Evolutionary conservation across 2,113 vertebrate genomes (phyloP).

Genomic region (Chionis minor): DNA sequence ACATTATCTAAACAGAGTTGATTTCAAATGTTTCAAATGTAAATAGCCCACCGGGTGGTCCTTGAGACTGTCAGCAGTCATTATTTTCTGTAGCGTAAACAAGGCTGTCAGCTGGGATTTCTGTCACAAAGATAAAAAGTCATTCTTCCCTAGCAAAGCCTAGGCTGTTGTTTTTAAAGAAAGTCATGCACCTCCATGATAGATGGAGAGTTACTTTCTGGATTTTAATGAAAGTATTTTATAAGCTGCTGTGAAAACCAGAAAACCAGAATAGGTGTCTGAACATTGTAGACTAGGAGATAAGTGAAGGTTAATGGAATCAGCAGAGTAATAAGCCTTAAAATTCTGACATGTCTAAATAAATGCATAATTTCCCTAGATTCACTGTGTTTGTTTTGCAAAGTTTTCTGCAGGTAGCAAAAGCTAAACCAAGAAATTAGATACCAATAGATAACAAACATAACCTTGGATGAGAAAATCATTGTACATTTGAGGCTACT

Average conservation of each 20-base stretch:
- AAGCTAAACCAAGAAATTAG: not conserved
- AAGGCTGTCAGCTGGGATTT: constrained; percentile 69
- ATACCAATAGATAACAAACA: not conserved
- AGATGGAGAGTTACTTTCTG: not conserved
- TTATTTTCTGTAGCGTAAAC: constrained; percentile 62
- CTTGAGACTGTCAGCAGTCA: constrained; percentile 62
- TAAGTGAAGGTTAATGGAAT: not conserved
- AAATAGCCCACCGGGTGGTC: constrained; percentile 70
- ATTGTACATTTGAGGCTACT: not conserved
- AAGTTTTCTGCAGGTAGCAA: not conserved
- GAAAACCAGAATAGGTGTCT: not conserved
- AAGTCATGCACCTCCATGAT: not conserved
- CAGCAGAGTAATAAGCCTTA: not conserved
- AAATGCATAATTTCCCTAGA: not conserved
- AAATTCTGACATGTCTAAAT: not conserved
- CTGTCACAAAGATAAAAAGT: constrained; percentile 46
- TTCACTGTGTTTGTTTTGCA: not conserved
- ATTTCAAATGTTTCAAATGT: constrained; percentile 64
- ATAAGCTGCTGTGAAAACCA: not conserved
- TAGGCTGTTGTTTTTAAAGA: constrained; percentile 26
- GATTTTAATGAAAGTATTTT: not conserved
- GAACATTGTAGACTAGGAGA: not conserved
- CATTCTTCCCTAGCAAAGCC: constrained; percentile 18
- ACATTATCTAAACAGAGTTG: constrained; percentile 69
- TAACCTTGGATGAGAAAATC: not conserved